Evolutionary conservation across 2,888 invertebrate species (phyloP), one percentile per base, ranked within the genome.

Genomic region (Bimastos eiseni): DNA sequence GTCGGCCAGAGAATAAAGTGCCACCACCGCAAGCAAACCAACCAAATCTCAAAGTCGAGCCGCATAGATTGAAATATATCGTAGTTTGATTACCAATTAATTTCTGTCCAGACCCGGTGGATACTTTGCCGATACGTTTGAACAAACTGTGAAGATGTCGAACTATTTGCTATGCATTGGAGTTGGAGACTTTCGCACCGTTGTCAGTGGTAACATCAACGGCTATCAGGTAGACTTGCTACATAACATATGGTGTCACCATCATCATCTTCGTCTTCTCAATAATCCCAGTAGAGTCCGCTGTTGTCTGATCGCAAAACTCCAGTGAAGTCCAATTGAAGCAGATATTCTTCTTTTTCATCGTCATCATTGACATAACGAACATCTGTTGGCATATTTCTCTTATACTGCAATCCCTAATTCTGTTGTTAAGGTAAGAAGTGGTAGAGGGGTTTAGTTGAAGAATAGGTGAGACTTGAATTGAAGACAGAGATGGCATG

Each of bases 161-260:
- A 91, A 90, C 24, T 92, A 92, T 55, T 91, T 91, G 44, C 88
- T 92, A 30, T 92, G 92, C 86, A 89, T 92, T 83, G 88, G 91
- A 17, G 91, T 92, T 8, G 92, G 92, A 38, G 92, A 92, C 37
- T 92, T 91, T 38, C 83, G 70, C 30, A 15, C 70, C n/a, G 38
- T 44, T n/a, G 19, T 84, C 90, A 90, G 90, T 41, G 84, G 84
- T 0, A 38, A 19, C 30, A 84, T 37, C 70, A 70, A 89, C 44
- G 89, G 89, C n/a, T 44, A 55, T 33, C n/a, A 44, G 49, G 89
- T 89, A 55, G 30, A 17, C 2, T 19, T 17, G 13, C 1, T 24
- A 17, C 17, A 70, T 8, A 8, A n/a, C 17, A 0, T 8, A 5
- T 11, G 17, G 13, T n/a, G 13, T n/a, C 70, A n/a, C 41, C 41